Evolutionary conservation across 2,797 vertebrate species (phyloP).

Genomic region (Urocyon cinereoargenteus): DNA sequence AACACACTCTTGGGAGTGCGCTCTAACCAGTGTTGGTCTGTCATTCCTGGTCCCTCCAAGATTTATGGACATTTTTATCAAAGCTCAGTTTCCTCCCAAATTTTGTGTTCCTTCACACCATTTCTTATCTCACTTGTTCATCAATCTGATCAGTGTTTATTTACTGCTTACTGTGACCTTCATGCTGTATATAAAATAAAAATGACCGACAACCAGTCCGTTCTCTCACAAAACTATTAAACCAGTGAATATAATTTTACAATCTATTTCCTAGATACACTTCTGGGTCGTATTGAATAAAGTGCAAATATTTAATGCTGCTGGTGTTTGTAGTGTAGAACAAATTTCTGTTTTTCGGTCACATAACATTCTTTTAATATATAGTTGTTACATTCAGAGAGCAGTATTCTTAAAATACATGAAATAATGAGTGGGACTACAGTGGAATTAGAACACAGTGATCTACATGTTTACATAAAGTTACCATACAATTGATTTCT

Average conservation of each 20-base stretch:
- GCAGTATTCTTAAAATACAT: neutral
- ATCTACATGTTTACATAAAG: neutral
- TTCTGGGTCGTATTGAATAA: neutral
- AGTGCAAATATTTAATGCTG: neutral
- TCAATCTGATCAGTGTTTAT: neutral
- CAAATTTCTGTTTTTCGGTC: neutral
- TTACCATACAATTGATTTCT: neutral
- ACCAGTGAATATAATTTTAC: neutral
- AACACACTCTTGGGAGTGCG: neutral
- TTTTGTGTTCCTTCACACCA: neutral
- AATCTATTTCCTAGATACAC: neutral
- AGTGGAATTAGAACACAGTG: neutral
- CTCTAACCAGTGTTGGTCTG: neutral
- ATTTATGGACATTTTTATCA: neutral
- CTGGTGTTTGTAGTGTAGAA: neutral
- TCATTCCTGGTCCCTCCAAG: neutral
- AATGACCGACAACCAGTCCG: neutral
- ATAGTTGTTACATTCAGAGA: neutral
- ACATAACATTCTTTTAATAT: neutral
- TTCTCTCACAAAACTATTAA: neutral
- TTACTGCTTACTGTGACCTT: neutral
- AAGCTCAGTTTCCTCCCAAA: neutral
- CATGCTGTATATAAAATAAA: neutral
- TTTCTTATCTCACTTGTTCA: neutral
- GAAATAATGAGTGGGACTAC: neutral